phyloP scores from a whole-genome alignment of 1,140 invertebrate species.

The Drosophila nannoptera region DNA sequence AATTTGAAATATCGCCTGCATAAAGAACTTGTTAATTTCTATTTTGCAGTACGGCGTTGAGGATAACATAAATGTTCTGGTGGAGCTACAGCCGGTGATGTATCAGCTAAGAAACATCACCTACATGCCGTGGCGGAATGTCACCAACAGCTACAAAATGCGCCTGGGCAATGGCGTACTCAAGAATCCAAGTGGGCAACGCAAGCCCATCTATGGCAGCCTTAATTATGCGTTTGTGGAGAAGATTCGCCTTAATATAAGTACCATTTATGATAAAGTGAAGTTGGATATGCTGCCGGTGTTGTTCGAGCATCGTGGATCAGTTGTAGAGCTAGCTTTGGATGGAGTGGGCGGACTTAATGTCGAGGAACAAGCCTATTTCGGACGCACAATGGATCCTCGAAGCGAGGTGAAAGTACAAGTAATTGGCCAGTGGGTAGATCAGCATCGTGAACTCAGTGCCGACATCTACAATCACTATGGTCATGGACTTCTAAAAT shows the following conservation, averaged over 20 bases:
- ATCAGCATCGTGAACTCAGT: constrained; percentile 62
- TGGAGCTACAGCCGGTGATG: constrained; percentile 68
- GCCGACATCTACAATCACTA: constrained; percentile 74
- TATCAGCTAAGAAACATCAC: constrained; percentile 69
- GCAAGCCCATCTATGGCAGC: constrained; percentile 71
- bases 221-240: constrained; percentile 67
- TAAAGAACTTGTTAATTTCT: background rate
- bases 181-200: constrained; percentile 61
- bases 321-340: constrained; percentile 60
- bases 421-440: constrained; percentile 71
- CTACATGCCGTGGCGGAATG: constrained; percentile 68
- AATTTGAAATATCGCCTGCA: background rate
- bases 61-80: constrained; percentile 70
- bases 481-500: constrained; percentile 58
- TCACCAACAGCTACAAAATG: constrained; percentile 71
- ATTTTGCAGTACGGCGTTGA: constrained; percentile 60
- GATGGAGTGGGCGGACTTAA: constrained; percentile 64
- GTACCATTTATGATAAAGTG: constrained; percentile 38
- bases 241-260: constrained; percentile 63
- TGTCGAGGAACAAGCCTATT: constrained; percentile 64
- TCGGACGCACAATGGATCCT: constrained; percentile 69
- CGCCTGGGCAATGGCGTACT: constrained; percentile 52
- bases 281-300: constrained; percentile 51
- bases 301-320: constrained; percentile 64
- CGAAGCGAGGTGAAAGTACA: constrained; percentile 64